These are phyloP conservation scores for Nerophis ophidion DNA, from an alignment of 2,113 vertebrate species.

Conservation along the genomic window DNA sequence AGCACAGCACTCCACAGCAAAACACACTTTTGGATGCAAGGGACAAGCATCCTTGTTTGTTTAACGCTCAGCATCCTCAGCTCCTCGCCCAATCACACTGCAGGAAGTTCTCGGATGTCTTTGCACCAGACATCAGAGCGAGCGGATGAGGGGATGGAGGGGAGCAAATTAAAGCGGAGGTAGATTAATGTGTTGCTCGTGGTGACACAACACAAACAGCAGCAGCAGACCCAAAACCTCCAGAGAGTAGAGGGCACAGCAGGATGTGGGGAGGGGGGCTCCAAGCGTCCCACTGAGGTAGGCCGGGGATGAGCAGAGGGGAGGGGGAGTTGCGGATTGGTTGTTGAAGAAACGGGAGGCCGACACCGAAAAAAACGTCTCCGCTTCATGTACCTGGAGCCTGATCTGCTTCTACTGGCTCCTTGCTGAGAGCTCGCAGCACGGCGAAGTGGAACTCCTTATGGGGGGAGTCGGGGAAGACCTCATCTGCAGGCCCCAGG, in stretches of 20 bases:
- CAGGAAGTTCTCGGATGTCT: constrained; percentile 46
- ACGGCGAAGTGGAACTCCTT: constrained; percentile 78
- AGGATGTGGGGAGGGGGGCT: constrained; percentile 22
- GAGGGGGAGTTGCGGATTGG: constrained; percentile 5
- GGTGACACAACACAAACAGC: constrained; percentile 5
- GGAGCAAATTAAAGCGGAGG: constrained; percentile 36
- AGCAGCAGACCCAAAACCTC: constrained; percentile 47
- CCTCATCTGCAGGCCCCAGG: constrained; percentile 11
- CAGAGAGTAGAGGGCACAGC: constrained; percentile 46
- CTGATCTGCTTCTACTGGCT: constrained; percentile 56
- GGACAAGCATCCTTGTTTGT: not conserved
- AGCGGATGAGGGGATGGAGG: not conserved
- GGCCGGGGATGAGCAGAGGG: constrained; percentile 41
- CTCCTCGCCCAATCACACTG: constrained; percentile 58
- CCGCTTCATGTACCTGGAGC: constrained; percentile 70
- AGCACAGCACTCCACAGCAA: constrained; percentile 27
- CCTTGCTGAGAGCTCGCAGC: constrained; percentile 72
- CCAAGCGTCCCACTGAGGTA: constrained; percentile 40
- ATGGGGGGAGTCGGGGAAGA: constrained; percentile 60
- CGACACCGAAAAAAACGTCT: constrained; percentile 17
- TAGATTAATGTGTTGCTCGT: constrained; percentile 31
- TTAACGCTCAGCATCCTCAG: constrained; percentile 27
- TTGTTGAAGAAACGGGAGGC: constrained; percentile 27
- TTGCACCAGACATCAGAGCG: constrained; percentile 47
- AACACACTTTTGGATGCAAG: constrained; percentile 17